A percentile compares a stretch with the other conserved stretches of the same genome.
Evolutionary conservation across 2,113 vertebrate species (phyloP).

Genomic region (Orycteropus afer): DNA sequence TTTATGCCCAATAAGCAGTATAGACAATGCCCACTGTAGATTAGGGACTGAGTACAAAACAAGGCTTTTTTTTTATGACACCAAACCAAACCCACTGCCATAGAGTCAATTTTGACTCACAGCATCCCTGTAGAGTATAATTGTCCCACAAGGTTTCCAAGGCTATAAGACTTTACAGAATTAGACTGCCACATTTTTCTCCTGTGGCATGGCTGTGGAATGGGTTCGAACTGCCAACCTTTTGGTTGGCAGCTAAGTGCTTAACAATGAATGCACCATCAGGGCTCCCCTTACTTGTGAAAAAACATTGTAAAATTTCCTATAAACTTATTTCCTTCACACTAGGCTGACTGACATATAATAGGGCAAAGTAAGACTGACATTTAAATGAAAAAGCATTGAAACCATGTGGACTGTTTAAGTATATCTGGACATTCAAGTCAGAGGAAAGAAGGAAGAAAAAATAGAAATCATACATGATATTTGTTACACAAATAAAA

Average conservation of each 20-base stretch:
- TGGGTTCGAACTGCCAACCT: neutral
- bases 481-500: slow-evolving; percentile 18
- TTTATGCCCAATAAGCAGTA: neutral
- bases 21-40: neutral
- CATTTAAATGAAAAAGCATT: neutral
- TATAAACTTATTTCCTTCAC: neutral
- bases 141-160: neutral
- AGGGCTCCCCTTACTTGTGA: neutral
- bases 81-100: neutral
- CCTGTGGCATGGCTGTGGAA: neutral
- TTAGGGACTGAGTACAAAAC: neutral
- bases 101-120: neutral
- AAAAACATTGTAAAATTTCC: neutral
- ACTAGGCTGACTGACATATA: neutral
- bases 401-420: neutral
- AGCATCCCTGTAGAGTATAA: neutral
- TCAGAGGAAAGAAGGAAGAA: neutral
- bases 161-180: neutral
- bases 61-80: neutral
- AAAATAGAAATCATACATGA: neutral
- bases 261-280: neutral
- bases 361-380: neutral
- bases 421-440: neutral
- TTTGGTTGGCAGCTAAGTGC: neutral
- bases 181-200: neutral